These are phyloP conservation scores for Echinometra lucunter DNA, from an alignment of 53 echinoderm and acorn worm species.

Conservation along the genomic window DNA sequence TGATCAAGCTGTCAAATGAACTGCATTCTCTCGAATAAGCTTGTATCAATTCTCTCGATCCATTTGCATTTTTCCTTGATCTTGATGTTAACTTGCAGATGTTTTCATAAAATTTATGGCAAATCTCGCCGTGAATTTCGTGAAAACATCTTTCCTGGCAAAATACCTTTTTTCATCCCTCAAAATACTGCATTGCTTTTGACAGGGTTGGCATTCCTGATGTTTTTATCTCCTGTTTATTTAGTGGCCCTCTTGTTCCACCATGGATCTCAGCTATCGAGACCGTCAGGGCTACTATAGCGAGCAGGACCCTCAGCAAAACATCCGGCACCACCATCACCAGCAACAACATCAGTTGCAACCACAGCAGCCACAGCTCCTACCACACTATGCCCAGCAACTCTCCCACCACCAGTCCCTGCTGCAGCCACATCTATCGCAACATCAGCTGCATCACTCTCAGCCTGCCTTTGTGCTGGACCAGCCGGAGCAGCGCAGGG, in stretches of 20 bases:
- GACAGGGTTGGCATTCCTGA: no score
- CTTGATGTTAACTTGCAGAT: no score
- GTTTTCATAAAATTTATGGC: no score
- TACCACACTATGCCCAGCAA: slow-evolving; percentile 66
- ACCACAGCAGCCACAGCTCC: slow-evolving; percentile 46
- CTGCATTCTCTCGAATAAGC: no score
- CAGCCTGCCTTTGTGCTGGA: slow-evolving; percentile 60
- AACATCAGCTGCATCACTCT: slow-evolving; percentile 57
- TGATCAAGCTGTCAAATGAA: no score
- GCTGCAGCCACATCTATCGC: slow-evolving; percentile 54
- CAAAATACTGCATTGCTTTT: no score
- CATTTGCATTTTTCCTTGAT: no score
- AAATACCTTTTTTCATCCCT: no score
- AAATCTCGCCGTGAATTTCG: no score
- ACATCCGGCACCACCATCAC: slow-evolving; percentile 36
- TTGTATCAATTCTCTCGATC: no score
- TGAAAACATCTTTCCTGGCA: no score
- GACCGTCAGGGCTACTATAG: slow-evolving; percentile 62
- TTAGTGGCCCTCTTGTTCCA: slow-evolving; percentile 35
- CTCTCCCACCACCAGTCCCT: slow-evolving; percentile 56
- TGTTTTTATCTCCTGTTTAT: background rate
- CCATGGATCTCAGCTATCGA: slow-evolving; percentile 53
- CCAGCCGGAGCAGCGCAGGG: slow-evolving; percentile 21
- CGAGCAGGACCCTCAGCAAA: slow-evolving; percentile 30
- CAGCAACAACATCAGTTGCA: slow-evolving; percentile 40